Conservation (phyloP, 1,140 invertebrate genomes). For the Neelides sp. region DNA sequence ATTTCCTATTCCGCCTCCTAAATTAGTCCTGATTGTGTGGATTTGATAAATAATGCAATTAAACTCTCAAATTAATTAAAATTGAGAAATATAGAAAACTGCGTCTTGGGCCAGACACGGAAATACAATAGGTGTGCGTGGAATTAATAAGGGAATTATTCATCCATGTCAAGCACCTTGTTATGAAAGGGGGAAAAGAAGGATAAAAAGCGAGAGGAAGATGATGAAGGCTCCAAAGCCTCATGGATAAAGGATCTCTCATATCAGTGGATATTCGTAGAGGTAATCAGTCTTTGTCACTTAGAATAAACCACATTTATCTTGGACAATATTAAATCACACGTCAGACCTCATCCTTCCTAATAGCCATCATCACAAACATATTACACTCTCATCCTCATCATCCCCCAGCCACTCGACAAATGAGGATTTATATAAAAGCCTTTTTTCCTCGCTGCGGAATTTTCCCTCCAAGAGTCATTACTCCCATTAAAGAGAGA, state of each 20-base stretch:
- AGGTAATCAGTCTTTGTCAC: slow-evolving; percentile 29
- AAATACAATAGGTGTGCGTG: slow-evolving; percentile 18
- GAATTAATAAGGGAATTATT: slow-evolving; percentile 30
- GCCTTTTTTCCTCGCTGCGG: too few species aligned
- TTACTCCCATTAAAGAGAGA: too few species aligned
- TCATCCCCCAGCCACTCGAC: too few species aligned
- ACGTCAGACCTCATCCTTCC: slow-evolving; percentile 5
- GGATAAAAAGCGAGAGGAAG: neutral
- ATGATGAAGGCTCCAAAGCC: too few species aligned
- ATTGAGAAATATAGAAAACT: neutral
- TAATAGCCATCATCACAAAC: slow-evolving; percentile 20
- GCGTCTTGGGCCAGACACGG: neutral
- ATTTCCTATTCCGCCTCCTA: too few species aligned
- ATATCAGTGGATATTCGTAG: slow-evolving; percentile 15
- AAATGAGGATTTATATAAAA: too few species aligned
- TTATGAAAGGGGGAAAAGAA: slow-evolving; percentile 7
- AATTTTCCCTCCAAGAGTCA: too few species aligned
- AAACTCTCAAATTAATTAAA: too few species aligned
- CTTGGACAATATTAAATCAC: slow-evolving; percentile 29
- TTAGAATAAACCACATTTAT: slow-evolving; percentile 29
- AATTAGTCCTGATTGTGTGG: too few species aligned
- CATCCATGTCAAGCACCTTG: slow-evolving; percentile 28
- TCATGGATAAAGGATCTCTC: neutral
- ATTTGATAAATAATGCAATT: too few species aligned
- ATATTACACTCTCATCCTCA: too few species aligned